Conservation (phyloP, 2,888 invertebrate genomes). For the Myathropa florea region DNA sequence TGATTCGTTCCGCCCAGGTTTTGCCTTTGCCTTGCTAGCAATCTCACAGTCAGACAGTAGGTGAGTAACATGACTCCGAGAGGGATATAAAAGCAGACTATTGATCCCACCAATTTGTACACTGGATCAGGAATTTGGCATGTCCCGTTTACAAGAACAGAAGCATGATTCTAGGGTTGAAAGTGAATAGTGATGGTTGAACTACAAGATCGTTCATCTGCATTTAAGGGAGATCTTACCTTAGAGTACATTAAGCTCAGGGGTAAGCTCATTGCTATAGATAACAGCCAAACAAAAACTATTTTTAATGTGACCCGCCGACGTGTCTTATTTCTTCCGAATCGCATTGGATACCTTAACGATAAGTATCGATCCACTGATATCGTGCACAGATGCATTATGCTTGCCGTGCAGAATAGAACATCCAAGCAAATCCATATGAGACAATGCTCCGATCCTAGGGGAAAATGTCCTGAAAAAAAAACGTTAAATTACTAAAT, state of each 20-base stretch:
- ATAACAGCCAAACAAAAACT: conserved; percentile 95
- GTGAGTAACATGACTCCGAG: conserved; percentile 96
- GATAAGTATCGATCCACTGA: conserved; percentile 97
- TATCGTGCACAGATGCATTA: conserved; percentile 98
- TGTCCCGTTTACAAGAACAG: conserved; percentile 90
- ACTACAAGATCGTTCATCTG: neutral
- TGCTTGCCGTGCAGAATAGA: conserved; percentile 97
- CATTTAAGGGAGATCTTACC: conserved; percentile 82
- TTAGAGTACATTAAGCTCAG: conserved; percentile 93
- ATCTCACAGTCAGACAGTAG: conserved; percentile 94
- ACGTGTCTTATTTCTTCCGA: conserved; percentile 93
- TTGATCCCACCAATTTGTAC: conserved; percentile 95
- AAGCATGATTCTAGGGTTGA: conserved; percentile 86
- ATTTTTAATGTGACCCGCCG: conserved; percentile 93
- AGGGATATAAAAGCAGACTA: conserved; percentile 97
- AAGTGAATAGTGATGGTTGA: neutral
- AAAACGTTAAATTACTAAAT: neutral
- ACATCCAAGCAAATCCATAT: conserved; percentile 98
- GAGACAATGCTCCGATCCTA: conserved; percentile 92
- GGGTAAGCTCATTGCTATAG: conserved; percentile 95
- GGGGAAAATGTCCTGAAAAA: conserved; percentile 89
- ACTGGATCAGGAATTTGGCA: conserved; percentile 94
- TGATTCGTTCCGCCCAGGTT: conserved; percentile 82
- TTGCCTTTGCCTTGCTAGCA: conserved; percentile 91
- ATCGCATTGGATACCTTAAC: conserved; percentile 95